Evolutionary conservation across 2,888 invertebrate species (phyloP), one percentile per base, ranked within the genome.

Genomic region (Endomychus coccineus): DNA sequence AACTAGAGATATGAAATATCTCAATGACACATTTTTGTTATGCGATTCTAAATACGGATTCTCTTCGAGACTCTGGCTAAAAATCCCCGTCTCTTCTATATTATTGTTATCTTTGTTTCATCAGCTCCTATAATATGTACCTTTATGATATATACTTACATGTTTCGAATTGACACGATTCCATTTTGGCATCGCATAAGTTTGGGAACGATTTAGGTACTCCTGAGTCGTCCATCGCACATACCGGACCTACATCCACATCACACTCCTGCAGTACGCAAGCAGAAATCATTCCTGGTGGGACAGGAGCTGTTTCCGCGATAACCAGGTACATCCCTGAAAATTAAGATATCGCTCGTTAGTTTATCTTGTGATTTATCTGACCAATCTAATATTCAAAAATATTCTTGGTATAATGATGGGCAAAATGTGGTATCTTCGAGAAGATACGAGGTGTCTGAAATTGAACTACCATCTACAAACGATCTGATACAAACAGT

Each of bases 201-300:
- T 73, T 74, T 23, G 71, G 70, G 45, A 75, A 76, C 1, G 74
- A 74, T 45, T 70, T 58, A 1, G 73, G 71, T 1, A 70, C 66
- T 16, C 75, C 75, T 1, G 71, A 62, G 1, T 72, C 74, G 47
- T 75, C 74, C 41, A 75, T 73, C 1, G 71, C 74, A 51, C 75
- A 75, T 2, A 75, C 72, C 0, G 75, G 75, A 0, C 74, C 74
- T 0, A 68, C 62, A 1, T 69, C 67, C 1, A 71, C 65, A 31
- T 59, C 51, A 37, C 61, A 59, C 11, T 51, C 49, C 34, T 49
- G 42, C n/a, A 35, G 38, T 13, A 52, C 66, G 67, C 31, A 69
- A 64, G 49, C 71, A 68, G 9, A 70, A 61, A 45, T 37, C 17
- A 44, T 40, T 25, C 45, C 42, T 21, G 34, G 42, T 10, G 54